phyloP scores from a whole-genome alignment of 2,888 invertebrate genomes.

The Dimorphilus gyrociliatus region DNA sequence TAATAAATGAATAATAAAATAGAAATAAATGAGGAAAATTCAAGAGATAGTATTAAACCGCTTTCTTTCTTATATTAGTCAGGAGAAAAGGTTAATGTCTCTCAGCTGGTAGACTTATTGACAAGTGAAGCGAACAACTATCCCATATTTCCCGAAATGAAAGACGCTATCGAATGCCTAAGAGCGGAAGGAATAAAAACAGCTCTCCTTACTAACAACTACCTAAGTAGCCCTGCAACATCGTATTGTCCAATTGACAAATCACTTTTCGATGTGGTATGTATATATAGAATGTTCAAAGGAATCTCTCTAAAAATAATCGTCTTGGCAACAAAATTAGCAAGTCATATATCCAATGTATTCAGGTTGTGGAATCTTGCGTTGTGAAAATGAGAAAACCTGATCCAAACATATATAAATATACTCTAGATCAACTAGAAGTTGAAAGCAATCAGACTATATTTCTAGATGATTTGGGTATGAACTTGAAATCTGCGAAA shows the following conservation, averaged over 20 bases:
- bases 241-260: slow-evolving; percentile 15
- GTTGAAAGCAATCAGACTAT: slow-evolving; percentile 23
- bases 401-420: slow-evolving; percentile 29
- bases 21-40: background rate
- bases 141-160: slow-evolving; percentile 20
- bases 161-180: slow-evolving; percentile 28
- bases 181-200: slow-evolving; percentile 35
- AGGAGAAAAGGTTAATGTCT: no score
- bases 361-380: slow-evolving; percentile 36
- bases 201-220: slow-evolving; percentile 40
- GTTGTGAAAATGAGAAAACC: slow-evolving; percentile 37
- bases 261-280: slow-evolving; percentile 32
- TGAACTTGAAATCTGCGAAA: slow-evolving; percentile 35
- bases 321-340: no score
- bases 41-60: no score
- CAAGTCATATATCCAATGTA: no score
- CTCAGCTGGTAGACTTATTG: no score
- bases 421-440: slow-evolving; percentile 21
- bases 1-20: slow-evolving; percentile 8
- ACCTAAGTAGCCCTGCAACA: slow-evolving; percentile 12
- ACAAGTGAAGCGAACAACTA: no score
- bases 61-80: slow-evolving; percentile 1
- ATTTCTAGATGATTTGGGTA: slow-evolving; percentile 39
- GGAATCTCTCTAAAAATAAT: no score
- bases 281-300: slow-evolving; percentile 4